Base-by-base conservation (phyloP, 1,140 invertebrate genomes). In the Ladona fulva region DNA sequence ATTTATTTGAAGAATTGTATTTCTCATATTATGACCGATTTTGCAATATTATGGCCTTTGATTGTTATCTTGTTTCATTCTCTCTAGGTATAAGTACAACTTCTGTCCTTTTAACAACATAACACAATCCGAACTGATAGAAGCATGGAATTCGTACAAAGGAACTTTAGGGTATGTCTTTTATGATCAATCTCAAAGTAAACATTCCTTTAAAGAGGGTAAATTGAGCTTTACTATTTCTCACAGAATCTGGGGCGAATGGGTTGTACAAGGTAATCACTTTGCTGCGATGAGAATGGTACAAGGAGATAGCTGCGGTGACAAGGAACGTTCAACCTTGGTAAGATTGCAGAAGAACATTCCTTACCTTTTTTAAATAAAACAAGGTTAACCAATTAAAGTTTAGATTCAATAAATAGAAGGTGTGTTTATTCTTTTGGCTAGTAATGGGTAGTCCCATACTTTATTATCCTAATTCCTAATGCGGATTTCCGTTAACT, bases 71-170 rank as follows among this genome's bases (percentile, higher is more conserved):
- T 75, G 5, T 75, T 75, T 5, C 29, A 16, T 76, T 29, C 16
- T 16, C 25, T 42, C 8, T 12, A 76, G 75, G 25, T 76, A 76
- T 42, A 76, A 76, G 12, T 76, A 37, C 25, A 29, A 37, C 29
- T 76, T 76, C 75, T 76, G 75, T 25, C 75, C 75, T 7, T 76
- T 76, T 29, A 8, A 76, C 11, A 76, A 76, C 25, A 76, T 76
- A 25, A 76, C 75, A 29, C 75, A 76, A 22, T 42, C 25, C 1
- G 75, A 76, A 76, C 16, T 76, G 25, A 24, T 42, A n/a, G 75
- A 29, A 25, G 22, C 75, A 29, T 76, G 75, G 75, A 76, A 76
- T 42, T 42, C 75, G 29, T 76, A 76, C 29, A 29, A 42, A 37
- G 75, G 75, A n/a, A 76, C 42, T 29, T 42, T 76, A 37, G 75